Conservation (phyloP, 2,888 invertebrate genomes). For the Mythimna pallens region DNA sequence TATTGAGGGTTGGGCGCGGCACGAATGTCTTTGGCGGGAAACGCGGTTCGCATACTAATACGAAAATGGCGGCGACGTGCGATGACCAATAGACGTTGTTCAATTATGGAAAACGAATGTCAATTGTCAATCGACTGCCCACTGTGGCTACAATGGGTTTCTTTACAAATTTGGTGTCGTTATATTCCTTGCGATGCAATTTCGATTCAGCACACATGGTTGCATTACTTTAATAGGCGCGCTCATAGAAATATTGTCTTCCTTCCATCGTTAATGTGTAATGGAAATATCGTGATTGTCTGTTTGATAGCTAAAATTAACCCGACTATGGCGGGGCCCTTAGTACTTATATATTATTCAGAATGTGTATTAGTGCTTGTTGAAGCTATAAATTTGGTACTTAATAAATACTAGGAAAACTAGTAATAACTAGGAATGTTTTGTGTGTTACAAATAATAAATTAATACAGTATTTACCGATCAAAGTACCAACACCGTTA, state of each 20-base stretch:
- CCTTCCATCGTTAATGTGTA: constrained; percentile 58
- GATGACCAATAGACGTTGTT: constrained; percentile 73
- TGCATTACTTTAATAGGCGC: constrained; percentile 63
- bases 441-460: not conserved
- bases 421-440: constrained; percentile 19
- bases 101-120: constrained; percentile 76
- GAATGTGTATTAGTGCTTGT: constrained; percentile 35
- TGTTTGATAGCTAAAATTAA: constrained; percentile 60
- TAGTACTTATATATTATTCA: constrained; percentile 41
- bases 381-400: constrained; percentile 37
- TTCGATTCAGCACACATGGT: constrained; percentile 69
- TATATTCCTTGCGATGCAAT: constrained; percentile 67
- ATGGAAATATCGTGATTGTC: constrained; percentile 65
- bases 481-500: not conserved
- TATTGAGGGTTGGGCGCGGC: constrained; percentile 86
- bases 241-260: constrained; percentile 67
- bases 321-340: constrained; percentile 41
- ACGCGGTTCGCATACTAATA: constrained; percentile 83
- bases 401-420: constrained; percentile 41
- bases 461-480: not conserved
- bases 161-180: constrained; percentile 78
- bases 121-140: constrained; percentile 78
- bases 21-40: constrained; percentile 86
- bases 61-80: constrained; percentile 76
- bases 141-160: constrained; percentile 79